Evolutionary conservation across 2,888 invertebrate species (phyloP).

Genomic region (Phyllotreta cruciferae): DNA sequence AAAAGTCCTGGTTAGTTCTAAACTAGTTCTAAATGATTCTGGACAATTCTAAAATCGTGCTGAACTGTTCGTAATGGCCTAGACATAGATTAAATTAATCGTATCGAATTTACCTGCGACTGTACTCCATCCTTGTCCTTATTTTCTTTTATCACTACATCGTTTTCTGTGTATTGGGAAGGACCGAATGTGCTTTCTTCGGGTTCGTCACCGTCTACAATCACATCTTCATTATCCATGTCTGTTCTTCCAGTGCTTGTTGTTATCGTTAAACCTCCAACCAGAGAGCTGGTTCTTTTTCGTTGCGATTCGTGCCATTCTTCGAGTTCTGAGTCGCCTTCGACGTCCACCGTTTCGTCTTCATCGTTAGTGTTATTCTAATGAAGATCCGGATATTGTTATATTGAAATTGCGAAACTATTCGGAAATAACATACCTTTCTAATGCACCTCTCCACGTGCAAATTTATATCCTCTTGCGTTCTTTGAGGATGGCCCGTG

Average conservation of each 20-base stretch:
- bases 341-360: conserved; percentile 74
- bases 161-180: conserved; percentile 58
- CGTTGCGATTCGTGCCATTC: conserved; percentile 63
- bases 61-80: too few relatives aligned
- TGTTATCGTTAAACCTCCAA: conserved; percentile 48
- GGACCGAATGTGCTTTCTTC: conserved; percentile 58
- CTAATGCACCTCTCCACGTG: conserved; percentile 70
- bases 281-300: conserved; percentile 51
- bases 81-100: too few relatives aligned
- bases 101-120: conserved; percentile 47
- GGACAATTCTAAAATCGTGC: too few relatives aligned
- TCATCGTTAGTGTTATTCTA: conserved; percentile 62
- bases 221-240: conserved; percentile 57
- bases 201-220: conserved; percentile 59
- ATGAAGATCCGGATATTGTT: conserved; percentile 28
- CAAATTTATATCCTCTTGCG: conserved; percentile 68
- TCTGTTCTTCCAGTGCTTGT: conserved; percentile 55
- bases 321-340: conserved; percentile 66
- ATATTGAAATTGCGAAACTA: conserved; percentile 1
- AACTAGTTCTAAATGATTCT: too few relatives aligned
- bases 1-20: too few relatives aligned
- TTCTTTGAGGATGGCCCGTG: conserved; percentile 64
- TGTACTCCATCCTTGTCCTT: conserved; percentile 53
- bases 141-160: conserved; percentile 53
- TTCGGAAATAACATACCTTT: conserved; percentile 57